A percentile compares a stretch with the other conserved stretches of the same genome.
Conservation (phyloP, 2,797 vertebrate genomes). For the Acanthurus lineatus region DNA sequence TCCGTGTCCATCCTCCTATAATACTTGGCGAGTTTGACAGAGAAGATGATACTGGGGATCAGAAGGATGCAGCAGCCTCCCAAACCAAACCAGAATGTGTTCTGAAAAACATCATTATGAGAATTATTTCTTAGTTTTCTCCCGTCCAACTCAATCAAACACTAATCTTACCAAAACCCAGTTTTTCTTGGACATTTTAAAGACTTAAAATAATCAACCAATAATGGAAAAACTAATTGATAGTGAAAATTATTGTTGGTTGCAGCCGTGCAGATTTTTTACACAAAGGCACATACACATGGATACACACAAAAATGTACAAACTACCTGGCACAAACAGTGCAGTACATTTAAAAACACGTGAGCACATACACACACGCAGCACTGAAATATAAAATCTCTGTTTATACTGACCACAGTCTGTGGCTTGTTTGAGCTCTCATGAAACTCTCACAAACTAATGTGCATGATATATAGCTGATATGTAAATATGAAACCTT, state of each 20-base stretch:
- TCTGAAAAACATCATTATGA: conserved; percentile 83
- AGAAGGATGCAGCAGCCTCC: conserved; percentile 92
- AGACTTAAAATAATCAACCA: neutral
- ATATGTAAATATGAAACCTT: conserved; percentile 62
- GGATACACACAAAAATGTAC: neutral
- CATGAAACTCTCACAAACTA: conserved; percentile 41
- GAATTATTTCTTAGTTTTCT: neutral
- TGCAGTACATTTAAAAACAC: conserved; percentile 17
- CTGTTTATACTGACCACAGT: conserved; percentile 47
- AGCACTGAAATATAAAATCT: conserved; percentile 37
- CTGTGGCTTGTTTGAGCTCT: conserved; percentile 37
- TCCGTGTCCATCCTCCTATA: conserved; percentile 98
- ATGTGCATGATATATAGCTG: conserved; percentile 34
- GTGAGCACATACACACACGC: neutral
- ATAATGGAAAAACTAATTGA: neutral
- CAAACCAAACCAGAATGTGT: conserved; percentile 97
- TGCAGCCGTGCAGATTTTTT: neutral
- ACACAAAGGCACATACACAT: conserved; percentile 10
- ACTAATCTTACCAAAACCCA: neutral
- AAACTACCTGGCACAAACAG: neutral
- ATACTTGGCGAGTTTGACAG: conserved; percentile 92
- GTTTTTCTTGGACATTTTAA: neutral
- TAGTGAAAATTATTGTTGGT: neutral
- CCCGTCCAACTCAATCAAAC: neutral
- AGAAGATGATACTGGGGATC: conserved; percentile 92